Base-by-base conservation (phyloP, 1,140 invertebrate species). In the Carposina sasakii region DNA sequence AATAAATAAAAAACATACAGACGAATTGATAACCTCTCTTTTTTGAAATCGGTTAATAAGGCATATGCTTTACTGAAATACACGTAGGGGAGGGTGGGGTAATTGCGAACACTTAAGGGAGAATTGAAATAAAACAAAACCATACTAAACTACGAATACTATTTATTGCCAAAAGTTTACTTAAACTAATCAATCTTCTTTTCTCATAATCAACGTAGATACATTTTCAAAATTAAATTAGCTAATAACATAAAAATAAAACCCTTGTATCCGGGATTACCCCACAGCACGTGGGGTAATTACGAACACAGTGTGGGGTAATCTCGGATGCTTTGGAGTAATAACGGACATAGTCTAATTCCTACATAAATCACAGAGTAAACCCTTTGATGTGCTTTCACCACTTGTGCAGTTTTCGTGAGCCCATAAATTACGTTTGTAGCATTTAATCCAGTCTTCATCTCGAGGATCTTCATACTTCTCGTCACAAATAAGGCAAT, bases 291-390 rank as follows among this genome's bases (percentile, higher is more conserved):
- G 20, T 44, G 31, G 48, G 48, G 48, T 51, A 50, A 42, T 2
- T 50, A 34, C 39, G 48, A 13, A 50, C 30, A 23, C 13, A n/a
- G 41, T 33, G 21, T 46, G 53, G 54, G 54, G 48, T 56, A 56
- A 51, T 48, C 20, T n/a, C n/a, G n/a, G n/a, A n/a, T n/a, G n/a
- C n/a, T n/a, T n/a, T n/a, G n/a, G n/a, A n/a, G n/a, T n/a, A n/a
- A n/a, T n/a, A n/a, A 47, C 54, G 54, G 22, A 57, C 48, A 12
- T 52, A 40, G 26, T 39, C 46, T 54, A 56, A 56, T 17, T 31
- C 5, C 20, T n/a, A 53, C 49, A 60, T 22, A 53, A 52, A 54
- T 60, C 57, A 60, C 58, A 54, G 16, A 50, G 9, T 54, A 52
- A 57, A 9, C 50, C 51, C 19, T 30, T 36, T 13, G 53, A 51